Conservation (phyloP, 2,888 invertebrate species). For the Hedychridium roseum region DNA sequence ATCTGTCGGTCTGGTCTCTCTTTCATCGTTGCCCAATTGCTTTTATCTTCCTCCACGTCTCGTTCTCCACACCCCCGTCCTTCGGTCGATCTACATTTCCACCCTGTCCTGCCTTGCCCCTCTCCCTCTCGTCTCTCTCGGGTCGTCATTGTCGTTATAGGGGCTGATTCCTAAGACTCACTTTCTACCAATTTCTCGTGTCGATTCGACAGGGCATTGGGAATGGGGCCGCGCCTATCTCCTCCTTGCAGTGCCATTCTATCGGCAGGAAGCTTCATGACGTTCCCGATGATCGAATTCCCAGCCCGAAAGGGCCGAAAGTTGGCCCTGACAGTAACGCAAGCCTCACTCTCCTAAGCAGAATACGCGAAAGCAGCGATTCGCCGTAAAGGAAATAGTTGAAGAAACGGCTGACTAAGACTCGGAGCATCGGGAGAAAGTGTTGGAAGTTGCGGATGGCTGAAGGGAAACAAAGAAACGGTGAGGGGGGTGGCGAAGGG, state of each 20-base stretch:
- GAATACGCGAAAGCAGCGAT: too few relatives aligned
- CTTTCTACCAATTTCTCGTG: conserved; percentile 40
- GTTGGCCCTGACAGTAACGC: conserved; percentile 4
- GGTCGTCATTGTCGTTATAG: too few relatives aligned
- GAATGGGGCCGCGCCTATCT: too few relatives aligned
- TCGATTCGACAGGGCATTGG: too few relatives aligned
- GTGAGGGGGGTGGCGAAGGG: conserved; percentile 8
- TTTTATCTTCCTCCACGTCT: neutral
- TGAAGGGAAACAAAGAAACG: neutral
- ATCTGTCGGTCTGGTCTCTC: neutral
- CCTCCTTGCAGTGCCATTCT: conserved; percentile 27
- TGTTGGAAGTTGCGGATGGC: conserved; percentile 3
- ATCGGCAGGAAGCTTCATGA: conserved; percentile 27
- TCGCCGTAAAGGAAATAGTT: conserved; percentile 6
- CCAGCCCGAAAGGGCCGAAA: conserved; percentile 3
- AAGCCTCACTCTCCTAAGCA: too few relatives aligned
- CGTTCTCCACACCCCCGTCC: neutral
- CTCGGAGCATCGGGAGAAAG: conserved; percentile 18
- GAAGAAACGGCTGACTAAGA: conserved; percentile 26
- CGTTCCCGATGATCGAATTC: conserved; percentile 28
- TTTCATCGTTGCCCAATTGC: neutral
- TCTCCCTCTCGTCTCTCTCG: conserved; percentile 13
- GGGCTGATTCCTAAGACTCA: conserved; percentile 52
- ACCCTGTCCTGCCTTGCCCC: neutral
- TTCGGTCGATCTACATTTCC: neutral